Conservation (phyloP, 2,797 vertebrate species). For the Pangasius mekongensis region DNA sequence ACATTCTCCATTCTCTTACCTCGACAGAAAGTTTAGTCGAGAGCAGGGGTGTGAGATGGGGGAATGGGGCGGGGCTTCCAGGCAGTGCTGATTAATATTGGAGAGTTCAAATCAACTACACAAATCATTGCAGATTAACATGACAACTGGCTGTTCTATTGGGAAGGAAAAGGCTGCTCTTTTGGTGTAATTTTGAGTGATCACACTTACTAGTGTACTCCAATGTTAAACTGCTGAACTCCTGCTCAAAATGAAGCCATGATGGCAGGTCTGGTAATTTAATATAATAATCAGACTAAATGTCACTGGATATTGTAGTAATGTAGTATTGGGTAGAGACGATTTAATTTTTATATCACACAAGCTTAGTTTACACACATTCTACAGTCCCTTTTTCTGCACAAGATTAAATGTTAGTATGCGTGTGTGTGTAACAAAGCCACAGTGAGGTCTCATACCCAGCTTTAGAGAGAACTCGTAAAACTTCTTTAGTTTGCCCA, state of each 20-base stretch:
- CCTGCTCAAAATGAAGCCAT: not conserved
- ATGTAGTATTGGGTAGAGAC: not conserved
- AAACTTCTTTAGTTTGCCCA: slow-evolving; percentile 94
- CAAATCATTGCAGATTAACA: not conserved
- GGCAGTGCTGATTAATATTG: not conserved
- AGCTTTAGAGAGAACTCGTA: slow-evolving; percentile 95
- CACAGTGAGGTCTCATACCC: slow-evolving; percentile 73
- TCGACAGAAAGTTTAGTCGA: no score
- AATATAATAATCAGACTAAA: not conserved
- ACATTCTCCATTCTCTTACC: no score
- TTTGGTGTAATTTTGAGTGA: not conserved
- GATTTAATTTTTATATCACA: not conserved
- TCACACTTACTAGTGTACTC: not conserved
- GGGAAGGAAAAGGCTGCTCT: not conserved
- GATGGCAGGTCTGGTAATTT: not conserved
- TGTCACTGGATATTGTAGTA: not conserved
- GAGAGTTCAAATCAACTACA: not conserved
- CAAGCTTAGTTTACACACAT: not conserved
- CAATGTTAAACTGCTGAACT: not conserved
- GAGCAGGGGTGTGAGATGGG: not conserved
- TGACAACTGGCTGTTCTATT: not conserved
- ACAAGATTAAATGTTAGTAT: not conserved
- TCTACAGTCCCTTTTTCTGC: not conserved
- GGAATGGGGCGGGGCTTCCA: not conserved
- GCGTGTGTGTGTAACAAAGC: not conserved